These are phyloP conservation scores for Drosophila murphyi DNA, from an alignment of 1,140 invertebrate species.

Conservation along the genomic window DNA sequence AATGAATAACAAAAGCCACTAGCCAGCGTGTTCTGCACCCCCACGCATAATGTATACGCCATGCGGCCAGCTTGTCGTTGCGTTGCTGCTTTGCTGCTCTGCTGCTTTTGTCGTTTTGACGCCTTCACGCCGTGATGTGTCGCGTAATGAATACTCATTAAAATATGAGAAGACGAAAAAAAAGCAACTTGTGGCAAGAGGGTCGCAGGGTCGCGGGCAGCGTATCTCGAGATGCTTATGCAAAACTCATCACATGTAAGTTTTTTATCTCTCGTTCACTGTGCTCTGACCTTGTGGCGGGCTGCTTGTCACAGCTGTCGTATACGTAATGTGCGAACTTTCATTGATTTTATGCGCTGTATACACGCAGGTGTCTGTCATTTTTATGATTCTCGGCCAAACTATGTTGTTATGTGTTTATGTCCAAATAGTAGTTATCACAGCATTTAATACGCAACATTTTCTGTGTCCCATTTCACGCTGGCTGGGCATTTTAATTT, in stretches of 20 bases:
- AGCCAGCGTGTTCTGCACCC: slow-evolving; percentile 6
- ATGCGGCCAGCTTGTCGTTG: background rate
- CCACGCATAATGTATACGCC: slow-evolving; percentile 11
- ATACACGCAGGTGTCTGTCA: slow-evolving; percentile 21
- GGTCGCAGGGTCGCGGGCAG: background rate
- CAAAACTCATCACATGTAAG: slow-evolving; percentile 22
- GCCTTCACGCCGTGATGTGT: background rate
- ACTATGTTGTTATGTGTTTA: slow-evolving; percentile 29
- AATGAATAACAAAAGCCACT: slow-evolving; percentile 41
- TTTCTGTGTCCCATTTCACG: slow-evolving; percentile 6
- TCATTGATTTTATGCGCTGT: slow-evolving; percentile 36
- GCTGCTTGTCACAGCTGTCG: slow-evolving; percentile 6
- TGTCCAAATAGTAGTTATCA: slow-evolving; percentile 29
- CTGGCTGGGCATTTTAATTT: slow-evolving; percentile 43
- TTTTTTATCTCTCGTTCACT: slow-evolving; percentile 8
- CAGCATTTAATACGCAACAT: slow-evolving; percentile 6
- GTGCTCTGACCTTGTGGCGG: slow-evolving; percentile 19
- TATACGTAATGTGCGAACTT: slow-evolving; percentile 37
- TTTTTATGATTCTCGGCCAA: slow-evolving; percentile 11
- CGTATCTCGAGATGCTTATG: slow-evolving; percentile 15
- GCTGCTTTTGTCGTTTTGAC: slow-evolving; percentile 30
- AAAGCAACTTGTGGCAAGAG: slow-evolving; percentile 1
- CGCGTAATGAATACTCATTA: slow-evolving; percentile 50
- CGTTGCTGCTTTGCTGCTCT: background rate
- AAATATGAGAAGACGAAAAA: slow-evolving; percentile 4